These are phyloP conservation scores for Zaprionus camerounensis DNA, from an alignment of 1,140 invertebrate genomes.

Conservation along the genomic window DNA sequence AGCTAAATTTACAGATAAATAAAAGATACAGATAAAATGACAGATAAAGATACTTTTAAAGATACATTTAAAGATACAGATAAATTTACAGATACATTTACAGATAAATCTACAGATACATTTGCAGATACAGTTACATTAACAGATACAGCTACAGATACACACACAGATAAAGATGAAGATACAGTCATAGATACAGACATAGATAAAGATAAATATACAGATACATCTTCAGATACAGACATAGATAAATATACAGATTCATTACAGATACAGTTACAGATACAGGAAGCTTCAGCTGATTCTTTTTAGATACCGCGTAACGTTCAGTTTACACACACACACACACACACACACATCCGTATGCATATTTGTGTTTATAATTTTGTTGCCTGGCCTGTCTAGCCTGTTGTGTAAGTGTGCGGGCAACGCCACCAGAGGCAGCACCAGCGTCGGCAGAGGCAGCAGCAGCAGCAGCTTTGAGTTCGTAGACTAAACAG, in stretches of 20 bases:
- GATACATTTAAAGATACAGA: no score
- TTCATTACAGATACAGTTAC: neutral
- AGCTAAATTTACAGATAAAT: no score
- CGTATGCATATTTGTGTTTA: slow-evolving; percentile 19
- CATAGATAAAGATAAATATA: no score
- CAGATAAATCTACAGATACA: no score
- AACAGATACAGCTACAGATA: no score
- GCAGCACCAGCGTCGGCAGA: neutral
- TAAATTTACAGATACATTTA: no score
- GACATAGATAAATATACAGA: neutral
- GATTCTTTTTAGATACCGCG: slow-evolving; percentile 5
- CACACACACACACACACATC: neutral
- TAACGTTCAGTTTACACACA: neutral
- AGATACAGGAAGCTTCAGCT: neutral
- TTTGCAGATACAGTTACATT: no score
- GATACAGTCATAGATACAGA: no score
- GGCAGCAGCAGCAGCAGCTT: slow-evolving; percentile 49
- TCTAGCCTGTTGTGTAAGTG: slow-evolving; percentile 52
- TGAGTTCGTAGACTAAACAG: slow-evolving; percentile 62
- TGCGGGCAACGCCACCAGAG: slow-evolving; percentile 22
- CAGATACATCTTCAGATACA: neutral
- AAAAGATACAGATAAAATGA: no score
- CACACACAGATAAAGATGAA: no score
- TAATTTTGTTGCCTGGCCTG: slow-evolving; percentile 37
- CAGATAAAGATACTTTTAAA: no score